phyloP scores from a whole-genome alignment of 2,888 invertebrate genomes.

The Mactromeris polynyma region DNA sequence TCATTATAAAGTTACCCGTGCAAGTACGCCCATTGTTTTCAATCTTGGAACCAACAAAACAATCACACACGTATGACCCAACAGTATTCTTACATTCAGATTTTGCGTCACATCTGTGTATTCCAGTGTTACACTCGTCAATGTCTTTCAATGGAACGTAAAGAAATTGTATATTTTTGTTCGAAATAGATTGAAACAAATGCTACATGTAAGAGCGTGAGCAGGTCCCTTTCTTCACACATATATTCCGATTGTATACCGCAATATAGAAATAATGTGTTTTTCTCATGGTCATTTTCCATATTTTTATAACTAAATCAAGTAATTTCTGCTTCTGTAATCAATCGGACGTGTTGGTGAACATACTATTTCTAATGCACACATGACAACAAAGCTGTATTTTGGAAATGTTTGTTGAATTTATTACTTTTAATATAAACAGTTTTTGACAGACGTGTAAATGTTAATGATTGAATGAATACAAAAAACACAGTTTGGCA shows the following conservation, averaged over 20 bases:
- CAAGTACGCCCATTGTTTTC: slow-evolving; percentile 32
- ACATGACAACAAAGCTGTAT: no score
- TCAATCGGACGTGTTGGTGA: no score
- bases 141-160: neutral
- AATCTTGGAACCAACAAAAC: slow-evolving; percentile 29
- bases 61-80: slow-evolving; percentile 34
- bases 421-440: no score
- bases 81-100: slow-evolving; percentile 19
- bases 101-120: neutral
- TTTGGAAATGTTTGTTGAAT: no score
- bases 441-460: no score
- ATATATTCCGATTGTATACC: neutral
- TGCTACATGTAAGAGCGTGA: neutral
- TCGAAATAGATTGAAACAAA: neutral
- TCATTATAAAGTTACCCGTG: slow-evolving; percentile 17
- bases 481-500: neutral
- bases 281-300: no score
- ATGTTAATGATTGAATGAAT: no score
- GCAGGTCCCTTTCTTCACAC: neutral
- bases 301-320: no score
- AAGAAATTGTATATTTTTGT: neutral
- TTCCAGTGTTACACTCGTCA: neutral
- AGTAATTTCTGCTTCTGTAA: no score
- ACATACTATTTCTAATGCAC: no score
- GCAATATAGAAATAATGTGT: no score